These are phyloP conservation scores for Oligia strigilis DNA, from an alignment of 2,888 invertebrate genomes.

Conservation along the genomic window DNA sequence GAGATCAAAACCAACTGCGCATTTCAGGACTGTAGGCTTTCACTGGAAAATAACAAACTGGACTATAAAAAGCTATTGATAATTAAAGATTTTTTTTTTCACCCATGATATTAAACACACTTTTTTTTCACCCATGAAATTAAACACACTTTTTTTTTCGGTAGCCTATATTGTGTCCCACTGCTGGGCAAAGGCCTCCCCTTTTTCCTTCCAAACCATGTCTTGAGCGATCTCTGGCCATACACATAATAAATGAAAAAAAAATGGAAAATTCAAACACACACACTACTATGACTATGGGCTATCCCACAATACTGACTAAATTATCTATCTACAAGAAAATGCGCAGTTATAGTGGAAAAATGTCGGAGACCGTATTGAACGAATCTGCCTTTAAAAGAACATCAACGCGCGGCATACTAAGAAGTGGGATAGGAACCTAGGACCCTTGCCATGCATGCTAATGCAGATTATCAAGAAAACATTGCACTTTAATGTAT, in stretches of 20 bases:
- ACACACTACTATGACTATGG: background rate
- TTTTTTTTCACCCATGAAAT: background rate
- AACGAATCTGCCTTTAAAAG: constrained; percentile 64
- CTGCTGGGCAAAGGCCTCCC: too few species aligned
- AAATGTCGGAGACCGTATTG: constrained; percentile 1
- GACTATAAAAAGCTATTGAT: background rate
- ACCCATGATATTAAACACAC: too few species aligned
- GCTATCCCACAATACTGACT: background rate
- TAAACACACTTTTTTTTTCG: too few species aligned
- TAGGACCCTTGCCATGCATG: constrained; percentile 35
- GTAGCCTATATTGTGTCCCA: too few species aligned
- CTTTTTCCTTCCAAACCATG: too few species aligned
- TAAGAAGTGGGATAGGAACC: constrained; percentile 32
- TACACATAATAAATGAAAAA: background rate
- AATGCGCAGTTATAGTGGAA: background rate
- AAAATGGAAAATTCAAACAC: background rate
- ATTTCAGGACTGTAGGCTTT: background rate
- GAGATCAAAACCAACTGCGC: background rate
- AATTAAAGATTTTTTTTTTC: background rate
- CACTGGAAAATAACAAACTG: background rate
- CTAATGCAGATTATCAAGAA: constrained; percentile 47
- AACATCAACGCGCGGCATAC: constrained; percentile 81
- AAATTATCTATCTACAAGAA: background rate
- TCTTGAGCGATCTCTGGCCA: too few species aligned
- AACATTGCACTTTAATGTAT: constrained; percentile 35